Percentiles rank a stretch among this genome's conserved stretches.
These are phyloP conservation scores for Lasioglossum oenotherae DNA, from an alignment of 2,888 invertebrate species.

Conservation along the genomic window DNA sequence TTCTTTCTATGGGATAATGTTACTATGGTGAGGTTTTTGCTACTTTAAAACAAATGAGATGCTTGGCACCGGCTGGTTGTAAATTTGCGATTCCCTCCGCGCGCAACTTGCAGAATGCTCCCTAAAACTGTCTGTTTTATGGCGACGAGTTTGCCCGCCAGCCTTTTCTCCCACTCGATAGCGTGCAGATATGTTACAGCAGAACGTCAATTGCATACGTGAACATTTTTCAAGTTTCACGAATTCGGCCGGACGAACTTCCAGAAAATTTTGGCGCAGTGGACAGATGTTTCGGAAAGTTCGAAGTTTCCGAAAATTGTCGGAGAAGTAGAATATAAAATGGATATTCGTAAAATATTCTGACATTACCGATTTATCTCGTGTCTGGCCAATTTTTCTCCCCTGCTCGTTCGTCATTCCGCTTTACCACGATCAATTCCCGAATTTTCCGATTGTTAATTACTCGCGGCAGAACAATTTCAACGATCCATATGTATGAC, in stretches of 20 bases:
- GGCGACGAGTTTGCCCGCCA: not conserved
- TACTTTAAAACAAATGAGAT: not conserved
- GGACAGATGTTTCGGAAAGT: not conserved
- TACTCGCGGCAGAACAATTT: not conserved
- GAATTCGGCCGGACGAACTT: not conserved
- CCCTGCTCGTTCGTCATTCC: not conserved
- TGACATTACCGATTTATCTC: not conserved
- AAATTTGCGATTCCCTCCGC: not conserved
- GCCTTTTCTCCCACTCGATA: not conserved
- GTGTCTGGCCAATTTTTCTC: not conserved
- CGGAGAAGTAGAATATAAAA: not conserved
- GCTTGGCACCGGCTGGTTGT: not conserved
- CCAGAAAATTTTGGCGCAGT: not conserved
- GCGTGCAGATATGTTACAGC: not conserved
- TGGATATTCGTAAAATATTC: not conserved
- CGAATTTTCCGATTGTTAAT: constrained; percentile 1
- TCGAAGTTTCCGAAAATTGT: not conserved
- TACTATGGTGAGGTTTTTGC: not conserved
- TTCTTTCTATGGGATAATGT: not conserved
- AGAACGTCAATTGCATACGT: not conserved
- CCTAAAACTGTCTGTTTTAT: not conserved
- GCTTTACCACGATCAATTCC: not conserved
- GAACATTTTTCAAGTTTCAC: not conserved
- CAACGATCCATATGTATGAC: not conserved
- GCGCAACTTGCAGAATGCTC: not conserved